Percentiles rank a stretch among this genome's conserved stretches.
Conservation (phyloP, 1,140 invertebrate genomes). For the Drosophila aff. region DNA sequence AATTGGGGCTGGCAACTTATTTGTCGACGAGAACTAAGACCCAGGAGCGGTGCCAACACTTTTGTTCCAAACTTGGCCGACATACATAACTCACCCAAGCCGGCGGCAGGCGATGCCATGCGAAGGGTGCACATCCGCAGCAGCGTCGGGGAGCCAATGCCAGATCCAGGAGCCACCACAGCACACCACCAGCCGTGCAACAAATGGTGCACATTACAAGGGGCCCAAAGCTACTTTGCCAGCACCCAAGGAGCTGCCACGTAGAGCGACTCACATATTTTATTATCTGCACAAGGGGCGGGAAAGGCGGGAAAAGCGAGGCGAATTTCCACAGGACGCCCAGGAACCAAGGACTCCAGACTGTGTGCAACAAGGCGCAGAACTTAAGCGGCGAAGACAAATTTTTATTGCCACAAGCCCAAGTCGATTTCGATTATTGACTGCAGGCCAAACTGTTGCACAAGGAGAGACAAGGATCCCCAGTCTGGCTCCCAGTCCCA, state of each 20-base stretch:
- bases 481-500: background rate
- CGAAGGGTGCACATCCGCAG: constrained; percentile 41
- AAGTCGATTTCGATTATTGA: constrained; percentile 70
- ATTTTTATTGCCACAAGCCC: constrained; percentile 69
- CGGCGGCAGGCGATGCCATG: constrained; percentile 3
- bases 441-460: constrained; percentile 66
- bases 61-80: constrained; percentile 73
- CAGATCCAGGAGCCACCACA: constrained; percentile 31
- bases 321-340: constrained; percentile 11
- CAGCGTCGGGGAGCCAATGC: constrained; percentile 37
- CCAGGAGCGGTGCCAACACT: constrained; percentile 62
- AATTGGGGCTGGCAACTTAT: constrained; percentile 69
- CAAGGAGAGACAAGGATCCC: constrained; percentile 32
- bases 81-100: constrained; percentile 73
- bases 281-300: constrained; percentile 38
- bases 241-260: constrained; percentile 48
- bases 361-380: constrained; percentile 75
- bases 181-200: constrained; percentile 39
- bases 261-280: constrained; percentile 52
- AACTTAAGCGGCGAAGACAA: constrained; percentile 67
- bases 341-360: constrained; percentile 4
- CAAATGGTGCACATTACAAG: constrained; percentile 57
- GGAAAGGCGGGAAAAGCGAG: too few species aligned
- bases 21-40: constrained; percentile 38
- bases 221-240: constrained; percentile 50